A percentile compares a stretch with the other conserved stretches of the same genome.
These are phyloP conservation scores for Mugil cephalus DNA, from an alignment of 2,113 vertebrate species.

Conservation along the genomic window DNA sequence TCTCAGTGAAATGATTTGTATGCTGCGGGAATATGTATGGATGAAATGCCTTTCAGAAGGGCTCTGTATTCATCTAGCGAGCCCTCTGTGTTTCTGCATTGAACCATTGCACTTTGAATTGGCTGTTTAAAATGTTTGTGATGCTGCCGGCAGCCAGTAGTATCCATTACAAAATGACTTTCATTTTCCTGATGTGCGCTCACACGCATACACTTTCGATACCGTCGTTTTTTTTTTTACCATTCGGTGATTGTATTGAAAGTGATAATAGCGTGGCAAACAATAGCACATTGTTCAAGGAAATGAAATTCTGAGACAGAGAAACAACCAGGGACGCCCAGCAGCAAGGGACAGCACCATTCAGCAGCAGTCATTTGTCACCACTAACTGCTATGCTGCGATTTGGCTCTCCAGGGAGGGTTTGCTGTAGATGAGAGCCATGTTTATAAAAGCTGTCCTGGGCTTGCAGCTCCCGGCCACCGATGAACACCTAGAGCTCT, in stretches of 20 bases:
- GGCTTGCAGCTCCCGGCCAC: constrained; percentile 42
- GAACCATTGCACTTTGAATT: constrained; percentile 63
- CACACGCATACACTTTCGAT: constrained; percentile 37
- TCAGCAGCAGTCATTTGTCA: constrained; percentile 75
- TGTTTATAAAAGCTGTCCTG: constrained; percentile 68
- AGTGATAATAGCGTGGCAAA: constrained; percentile 52
- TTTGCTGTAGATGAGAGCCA: constrained; percentile 57
- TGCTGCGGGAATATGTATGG: constrained; percentile 62
- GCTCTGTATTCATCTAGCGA: constrained; percentile 72
- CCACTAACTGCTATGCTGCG: constrained; percentile 60
- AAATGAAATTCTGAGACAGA: constrained; percentile 69
- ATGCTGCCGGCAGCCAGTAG: constrained; percentile 54
- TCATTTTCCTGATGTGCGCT: constrained; percentile 40
- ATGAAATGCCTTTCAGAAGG: constrained; percentile 67
- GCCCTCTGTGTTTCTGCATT: constrained; percentile 59
- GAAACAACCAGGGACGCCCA: constrained; percentile 46
- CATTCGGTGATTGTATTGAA: constrained; percentile 45
- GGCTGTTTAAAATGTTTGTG: constrained; percentile 69
- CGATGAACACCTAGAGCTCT: constrained; percentile 39
- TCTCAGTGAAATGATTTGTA: constrained; percentile 66
- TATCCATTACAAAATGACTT: constrained; percentile 56
- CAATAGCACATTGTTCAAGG: constrained; percentile 71
- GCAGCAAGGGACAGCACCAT: constrained; percentile 52
- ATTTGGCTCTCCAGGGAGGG: constrained; percentile 55
- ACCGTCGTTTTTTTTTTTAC: constrained; percentile 65